Evolutionary conservation across 1,140 invertebrate genomes (phyloP).

Genomic region (Stenopsyche tienmushanensis): DNA sequence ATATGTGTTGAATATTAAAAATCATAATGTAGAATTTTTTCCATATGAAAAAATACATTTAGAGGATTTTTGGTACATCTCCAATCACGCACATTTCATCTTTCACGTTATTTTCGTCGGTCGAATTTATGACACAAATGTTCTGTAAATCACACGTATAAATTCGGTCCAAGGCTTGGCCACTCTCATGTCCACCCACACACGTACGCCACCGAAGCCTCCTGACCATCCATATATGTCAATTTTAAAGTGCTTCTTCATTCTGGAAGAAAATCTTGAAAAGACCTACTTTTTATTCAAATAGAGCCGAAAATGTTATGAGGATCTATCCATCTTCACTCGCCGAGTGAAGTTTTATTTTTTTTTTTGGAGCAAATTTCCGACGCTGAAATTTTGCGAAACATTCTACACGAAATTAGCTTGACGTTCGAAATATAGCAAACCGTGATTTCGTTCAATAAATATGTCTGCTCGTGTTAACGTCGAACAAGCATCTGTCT

Average conservation of each 20-base stretch:
- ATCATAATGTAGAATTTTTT: too few species aligned
- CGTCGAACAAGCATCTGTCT: too few species aligned
- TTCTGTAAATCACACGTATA: neutral
- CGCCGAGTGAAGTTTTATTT: neutral
- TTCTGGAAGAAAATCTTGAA: too few species aligned
- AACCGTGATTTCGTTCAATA: neutral
- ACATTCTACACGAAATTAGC: too few species aligned
- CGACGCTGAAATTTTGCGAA: too few species aligned
- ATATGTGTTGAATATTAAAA: too few species aligned
- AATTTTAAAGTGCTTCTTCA: too few species aligned
- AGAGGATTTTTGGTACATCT: neutral
- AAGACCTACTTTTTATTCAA: neutral
- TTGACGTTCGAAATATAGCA: neutral
- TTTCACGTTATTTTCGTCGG: neutral
- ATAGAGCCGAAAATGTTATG: neutral
- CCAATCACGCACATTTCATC: neutral
- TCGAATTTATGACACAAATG: neutral
- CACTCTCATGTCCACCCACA: too few species aligned
- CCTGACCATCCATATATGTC: too few species aligned
- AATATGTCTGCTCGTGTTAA: too few species aligned
- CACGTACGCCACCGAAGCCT: too few species aligned
- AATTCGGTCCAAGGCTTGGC: neutral
- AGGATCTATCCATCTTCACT: neutral
- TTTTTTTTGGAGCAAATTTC: neutral
- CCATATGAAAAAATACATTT: neutral